Base-by-base conservation (phyloP, 53 echinoderm and acorn worm genomes). In the Paelopatides confundens region DNA sequence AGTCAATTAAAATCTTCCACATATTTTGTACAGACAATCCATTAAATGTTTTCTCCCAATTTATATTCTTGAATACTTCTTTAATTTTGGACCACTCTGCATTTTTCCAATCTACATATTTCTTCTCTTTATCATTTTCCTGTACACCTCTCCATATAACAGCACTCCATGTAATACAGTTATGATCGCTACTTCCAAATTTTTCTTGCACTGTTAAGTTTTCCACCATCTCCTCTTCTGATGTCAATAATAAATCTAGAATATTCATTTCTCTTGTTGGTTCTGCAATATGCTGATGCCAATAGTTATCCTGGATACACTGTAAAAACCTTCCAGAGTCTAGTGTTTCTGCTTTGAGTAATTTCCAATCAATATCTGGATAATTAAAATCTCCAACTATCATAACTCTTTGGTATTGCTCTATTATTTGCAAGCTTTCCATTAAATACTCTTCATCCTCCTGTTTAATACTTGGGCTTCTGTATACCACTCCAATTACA, bases 321-420 rank as follows among this genome's bases (percentile, higher is more conserved):
- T 81, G 31, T 81, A 81, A 28, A 81, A 81, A 81, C 24, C 1
- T 81, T 34, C 62, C 32, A 31, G 81, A 28, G 29, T 54, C 54
- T 54, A 34, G 54, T 6, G 24, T 18, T 76, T 33, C 62, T 81
- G 11, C 81, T 27, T 54, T 3, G 34, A 23, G 54, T 26, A 11
- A 7, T 0, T 31, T 33, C 81, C 58, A 53, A 32, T 81, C 62
- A 18, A 81, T 81, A 54, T 37, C 81, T 81, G 81, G 31, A 33
- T 81, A 81, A 33, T 81, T 81, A 11, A 81, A 81, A 5, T 54
- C 54, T 10, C 58, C 53, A 11, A 33, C 33, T 12, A 81, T 31
- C 33, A 50, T 28, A 23, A 50, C 27, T 54, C 81, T 81, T 53
- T 54, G 51, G 52, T 3, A 53, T 12, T 53, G 52, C 23, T 0